Conservation (phyloP, 2,888 invertebrate species). For the Harmothoe impar region DNA sequence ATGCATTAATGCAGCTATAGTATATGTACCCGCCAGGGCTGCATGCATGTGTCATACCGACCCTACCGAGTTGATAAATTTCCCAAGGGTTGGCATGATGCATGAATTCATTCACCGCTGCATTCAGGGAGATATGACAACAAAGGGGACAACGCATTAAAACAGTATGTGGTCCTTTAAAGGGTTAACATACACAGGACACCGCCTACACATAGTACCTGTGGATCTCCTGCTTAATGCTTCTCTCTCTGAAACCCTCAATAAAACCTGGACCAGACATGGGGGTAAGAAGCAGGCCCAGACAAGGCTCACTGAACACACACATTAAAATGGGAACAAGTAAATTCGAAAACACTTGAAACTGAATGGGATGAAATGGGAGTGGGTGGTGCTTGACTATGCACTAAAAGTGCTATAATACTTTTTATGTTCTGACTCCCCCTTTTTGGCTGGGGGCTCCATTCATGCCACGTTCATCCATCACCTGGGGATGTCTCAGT, state of each 20-base stretch:
- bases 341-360: slow-evolving; percentile 22
- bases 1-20: too few relatives aligned
- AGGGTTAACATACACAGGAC: too few relatives aligned
- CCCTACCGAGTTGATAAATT: too few relatives aligned
- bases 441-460: neutral
- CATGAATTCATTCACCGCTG: too few relatives aligned
- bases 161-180: too few relatives aligned
- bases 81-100: too few relatives aligned
- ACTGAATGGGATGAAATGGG: neutral
- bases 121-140: too few relatives aligned
- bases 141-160: too few relatives aligned
- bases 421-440: neutral
- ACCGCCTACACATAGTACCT: too few relatives aligned
- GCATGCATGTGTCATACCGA: too few relatives aligned
- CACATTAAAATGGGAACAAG: slow-evolving; percentile 29
- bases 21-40: too few relatives aligned
- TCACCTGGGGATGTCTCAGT: neutral
- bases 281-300: neutral
- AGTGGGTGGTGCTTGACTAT: neutral
- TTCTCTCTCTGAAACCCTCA: neutral
- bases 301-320: neutral
- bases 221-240: too few relatives aligned
- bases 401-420: neutral
- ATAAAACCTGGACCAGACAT: neutral
- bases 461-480: neutral